phyloP scores from a whole-genome alignment of 2,797 vertebrate genomes.

The Rhinatrema bivittatum region DNA sequence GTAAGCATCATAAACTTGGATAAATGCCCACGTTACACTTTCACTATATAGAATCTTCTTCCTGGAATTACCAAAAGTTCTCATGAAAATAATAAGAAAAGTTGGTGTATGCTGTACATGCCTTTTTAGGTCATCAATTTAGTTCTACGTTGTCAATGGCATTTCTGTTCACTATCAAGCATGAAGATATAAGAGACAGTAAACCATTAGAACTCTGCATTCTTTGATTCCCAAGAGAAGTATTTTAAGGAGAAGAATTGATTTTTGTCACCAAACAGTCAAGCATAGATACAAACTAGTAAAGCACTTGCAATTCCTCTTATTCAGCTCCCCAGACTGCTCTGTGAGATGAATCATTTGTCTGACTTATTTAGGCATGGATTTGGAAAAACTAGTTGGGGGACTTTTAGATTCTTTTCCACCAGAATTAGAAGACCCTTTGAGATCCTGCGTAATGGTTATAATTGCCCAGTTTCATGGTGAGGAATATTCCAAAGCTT shows the following conservation, averaged over 20 bases:
- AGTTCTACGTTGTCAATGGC: constrained; percentile 34
- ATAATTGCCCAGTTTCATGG: too few species aligned
- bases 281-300: constrained; percentile 32
- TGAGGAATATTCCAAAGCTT: too few species aligned
- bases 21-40: too few species aligned
- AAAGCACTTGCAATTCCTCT: constrained; percentile 30
- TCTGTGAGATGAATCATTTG: constrained; percentile 27
- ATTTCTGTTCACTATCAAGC: constrained; percentile 40
- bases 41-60: too few species aligned
- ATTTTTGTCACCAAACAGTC: constrained; percentile 36
- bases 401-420: too few species aligned
- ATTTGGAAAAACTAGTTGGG: constrained; percentile 24
- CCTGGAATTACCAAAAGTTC: too few species aligned
- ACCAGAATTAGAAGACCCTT: too few species aligned
- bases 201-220: constrained; percentile 31
- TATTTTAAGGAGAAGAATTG: constrained; percentile 39
- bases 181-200: constrained; percentile 35
- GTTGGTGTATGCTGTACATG: constrained; percentile 22
- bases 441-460: too few species aligned
- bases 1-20: not conserved
- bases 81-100: constrained; percentile 16
- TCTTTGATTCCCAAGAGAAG: constrained; percentile 17
- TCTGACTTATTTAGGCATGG: constrained; percentile 37
- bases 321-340: constrained; percentile 28
- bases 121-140: constrained; percentile 27